Evolutionary conservation across 1,140 invertebrate genomes (phyloP).

Genomic region (Melanaphis sacchari): DNA sequence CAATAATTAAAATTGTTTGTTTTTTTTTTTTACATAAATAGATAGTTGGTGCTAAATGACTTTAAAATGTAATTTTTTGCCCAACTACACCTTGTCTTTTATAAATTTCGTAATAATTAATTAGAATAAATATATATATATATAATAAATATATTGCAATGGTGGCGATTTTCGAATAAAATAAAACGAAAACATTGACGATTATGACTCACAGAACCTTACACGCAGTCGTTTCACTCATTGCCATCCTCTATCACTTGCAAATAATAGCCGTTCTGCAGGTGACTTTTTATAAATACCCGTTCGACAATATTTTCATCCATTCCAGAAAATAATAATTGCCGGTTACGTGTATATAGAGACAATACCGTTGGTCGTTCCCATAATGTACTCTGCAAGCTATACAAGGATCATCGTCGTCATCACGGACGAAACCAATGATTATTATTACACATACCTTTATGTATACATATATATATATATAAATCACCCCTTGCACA

Average conservation of each 20-base stretch:
- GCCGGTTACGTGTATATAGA: slow-evolving; percentile 13
- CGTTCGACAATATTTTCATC: not conserved
- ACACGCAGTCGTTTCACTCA: not conserved
- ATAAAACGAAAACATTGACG: not conserved
- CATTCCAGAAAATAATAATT: not conserved
- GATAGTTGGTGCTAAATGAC: too few species aligned
- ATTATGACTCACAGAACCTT: not conserved
- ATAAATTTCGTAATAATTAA: too few species aligned
- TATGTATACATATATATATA: not conserved
- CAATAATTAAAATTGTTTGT: too few species aligned
- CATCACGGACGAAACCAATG: not conserved
- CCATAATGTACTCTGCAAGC: not conserved
- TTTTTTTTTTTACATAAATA: too few species aligned
- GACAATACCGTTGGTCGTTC: slow-evolving; percentile 31
- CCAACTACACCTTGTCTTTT: too few species aligned
- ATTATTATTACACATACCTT: not conserved
- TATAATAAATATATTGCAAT: not conserved
- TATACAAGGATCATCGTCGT: not conserved
- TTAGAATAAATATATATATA: not conserved
- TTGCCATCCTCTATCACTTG: too few species aligned
- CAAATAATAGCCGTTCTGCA: not conserved
- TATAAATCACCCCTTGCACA: not conserved
- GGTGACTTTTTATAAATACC: not conserved
- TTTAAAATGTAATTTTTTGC: too few species aligned
- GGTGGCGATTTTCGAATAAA: not conserved